Conservation (phyloP, 1,140 invertebrate species). For the Pseudomyrmex cubaensis region DNA sequence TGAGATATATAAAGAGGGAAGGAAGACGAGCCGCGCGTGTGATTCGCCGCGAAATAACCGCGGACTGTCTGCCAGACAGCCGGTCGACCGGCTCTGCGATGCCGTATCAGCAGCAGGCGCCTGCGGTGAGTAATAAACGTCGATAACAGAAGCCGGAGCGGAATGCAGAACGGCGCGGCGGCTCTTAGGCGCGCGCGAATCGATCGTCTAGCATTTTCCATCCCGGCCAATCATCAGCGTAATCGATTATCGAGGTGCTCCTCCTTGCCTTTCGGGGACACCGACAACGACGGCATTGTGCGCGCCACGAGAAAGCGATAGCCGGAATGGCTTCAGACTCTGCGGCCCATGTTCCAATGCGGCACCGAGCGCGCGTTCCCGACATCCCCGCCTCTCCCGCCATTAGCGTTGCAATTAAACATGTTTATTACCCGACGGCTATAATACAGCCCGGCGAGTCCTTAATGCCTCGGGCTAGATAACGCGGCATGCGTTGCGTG, state of each 20-base stretch:
- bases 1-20: background rate
- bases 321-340: constrained; percentile 48
- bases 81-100: constrained; percentile 12
- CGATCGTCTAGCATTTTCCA: constrained; percentile 64
- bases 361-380: constrained; percentile 12
- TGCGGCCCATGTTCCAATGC: constrained; percentile 19
- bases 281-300: constrained; percentile 49
- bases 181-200: constrained; percentile 64
- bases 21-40: constrained; percentile 17
- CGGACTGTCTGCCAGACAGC: constrained; percentile 4
- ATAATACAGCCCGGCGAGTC: constrained; percentile 73
- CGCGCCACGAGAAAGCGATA: constrained; percentile 45
- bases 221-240: constrained; percentile 57
- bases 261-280: constrained; percentile 48
- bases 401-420: constrained; percentile 77
- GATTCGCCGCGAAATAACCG: constrained; percentile 8
- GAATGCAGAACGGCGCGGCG: constrained; percentile 58
- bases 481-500: constrained; percentile 71
- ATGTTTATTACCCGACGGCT: constrained; percentile 76
- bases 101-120: constrained; percentile 41
- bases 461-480: constrained; percentile 71
- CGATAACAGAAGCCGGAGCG: constrained; percentile 55
- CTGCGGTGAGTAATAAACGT: constrained; percentile 60
- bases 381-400: constrained; percentile 22
- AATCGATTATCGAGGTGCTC: constrained; percentile 54